Conservation (phyloP, 2,113 vertebrate species). For the Tychaedon coryphoeus region DNA sequence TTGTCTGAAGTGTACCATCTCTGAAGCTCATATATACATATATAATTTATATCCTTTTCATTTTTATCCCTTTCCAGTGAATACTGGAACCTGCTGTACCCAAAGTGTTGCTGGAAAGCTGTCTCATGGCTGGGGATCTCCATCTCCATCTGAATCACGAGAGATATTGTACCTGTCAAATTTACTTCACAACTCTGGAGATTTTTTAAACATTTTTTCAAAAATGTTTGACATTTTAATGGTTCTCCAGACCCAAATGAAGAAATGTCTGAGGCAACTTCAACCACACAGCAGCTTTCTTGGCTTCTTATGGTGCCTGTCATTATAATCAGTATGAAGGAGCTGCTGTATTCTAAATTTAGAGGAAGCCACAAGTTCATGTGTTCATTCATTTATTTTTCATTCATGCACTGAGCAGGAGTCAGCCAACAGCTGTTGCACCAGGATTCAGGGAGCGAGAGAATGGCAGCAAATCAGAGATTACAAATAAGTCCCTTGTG, state of each 20-base stretch:
- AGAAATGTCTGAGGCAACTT: not conserved
- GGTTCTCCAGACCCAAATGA: not conserved
- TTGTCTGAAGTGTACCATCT: not conserved
- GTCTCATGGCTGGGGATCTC: not conserved
- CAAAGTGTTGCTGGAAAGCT: not conserved
- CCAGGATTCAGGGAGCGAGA: not conserved
- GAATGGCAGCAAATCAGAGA: not conserved
- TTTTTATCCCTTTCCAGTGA: not conserved
- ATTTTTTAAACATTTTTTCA: not conserved
- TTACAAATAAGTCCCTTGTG: not conserved
- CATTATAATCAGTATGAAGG: not conserved
- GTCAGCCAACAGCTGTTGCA: not conserved
- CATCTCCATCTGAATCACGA: not conserved
- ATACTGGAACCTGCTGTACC: not conserved
- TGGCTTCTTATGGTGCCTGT: not conserved
- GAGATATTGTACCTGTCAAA: not conserved
- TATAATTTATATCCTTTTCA: not conserved
- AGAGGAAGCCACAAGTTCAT: not conserved
- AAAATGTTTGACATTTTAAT: not conserved
- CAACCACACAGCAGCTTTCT: not conserved
- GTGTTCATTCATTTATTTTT: constrained; percentile 1
- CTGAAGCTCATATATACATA: not conserved
- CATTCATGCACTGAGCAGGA: not conserved
- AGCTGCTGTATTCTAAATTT: not conserved
- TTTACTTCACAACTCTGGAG: not conserved